Evolutionary conservation across 2,113 vertebrate species (phyloP).

Genomic region (Mus musculus): GRCm39 chr3:116599001-116599500

Average conservation of each 20-base stretch:
- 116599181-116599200: not conserved
- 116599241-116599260: not conserved
- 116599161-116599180: not conserved
- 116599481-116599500: not conserved
- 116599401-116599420: not conserved
- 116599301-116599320: not conserved
- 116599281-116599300: not conserved
- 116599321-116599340: not conserved
- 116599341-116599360: not conserved
- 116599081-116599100: not conserved
- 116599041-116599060: conserved; percentile 33
- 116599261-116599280: not conserved
- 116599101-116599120: not conserved
- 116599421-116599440: not conserved
- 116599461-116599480: not conserved
- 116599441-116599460: not conserved
- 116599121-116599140: not conserved
- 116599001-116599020: conserved; percentile 2
- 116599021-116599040: not conserved
- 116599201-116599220: not conserved
- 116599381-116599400: not conserved
- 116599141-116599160: conserved; percentile 6
- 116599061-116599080: conserved; percentile 7
- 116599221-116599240: not conserved
- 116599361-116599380: not conserved